Evolutionary conservation across 2,888 invertebrate species (phyloP).

Genomic region (Eurois occulta): DNA sequence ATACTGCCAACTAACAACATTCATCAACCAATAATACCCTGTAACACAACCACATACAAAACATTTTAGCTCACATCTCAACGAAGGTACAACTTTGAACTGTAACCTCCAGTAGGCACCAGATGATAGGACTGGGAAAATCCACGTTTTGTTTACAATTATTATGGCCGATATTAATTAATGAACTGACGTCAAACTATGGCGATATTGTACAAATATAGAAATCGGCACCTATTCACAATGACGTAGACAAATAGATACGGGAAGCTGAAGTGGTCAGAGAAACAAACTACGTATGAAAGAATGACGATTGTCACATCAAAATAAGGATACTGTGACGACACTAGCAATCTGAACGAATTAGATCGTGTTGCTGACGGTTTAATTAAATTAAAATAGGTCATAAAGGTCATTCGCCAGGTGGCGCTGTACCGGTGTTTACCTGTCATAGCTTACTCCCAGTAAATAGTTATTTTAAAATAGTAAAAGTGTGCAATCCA

Average conservation of each 20-base stretch:
- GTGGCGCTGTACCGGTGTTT: too few species aligned
- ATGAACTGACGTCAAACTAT: constrained; percentile 43
- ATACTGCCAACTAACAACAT: background rate
- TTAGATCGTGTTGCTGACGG: background rate
- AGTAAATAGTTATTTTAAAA: too few species aligned
- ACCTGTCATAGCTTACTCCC: too few species aligned
- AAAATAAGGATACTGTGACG: constrained; percentile 4
- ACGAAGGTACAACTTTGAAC: constrained; percentile 37
- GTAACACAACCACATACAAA: constrained; percentile 19
- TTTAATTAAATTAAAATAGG: background rate
- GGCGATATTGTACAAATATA: constrained; percentile 28
- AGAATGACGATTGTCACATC: background rate
- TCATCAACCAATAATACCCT: constrained; percentile 7
- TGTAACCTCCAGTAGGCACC: constrained; percentile 45
- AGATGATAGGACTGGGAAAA: constrained; percentile 55
- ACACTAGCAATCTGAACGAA: background rate
- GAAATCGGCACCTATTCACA: background rate
- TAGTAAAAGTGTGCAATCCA: too few species aligned
- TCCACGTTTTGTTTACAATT: constrained; percentile 55
- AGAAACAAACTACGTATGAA: background rate
- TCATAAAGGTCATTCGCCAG: too few species aligned
- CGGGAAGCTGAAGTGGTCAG: background rate
- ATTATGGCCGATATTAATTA: constrained; percentile 49
- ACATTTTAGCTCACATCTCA: constrained; percentile 11
- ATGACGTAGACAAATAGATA: constrained; percentile 22